Percentiles rank a stretch among this genome's conserved stretches.
These are phyloP conservation scores for Cebus imitator DNA, from an alignment of 2,113 vertebrate genomes.

Conservation along the genomic window DNA sequence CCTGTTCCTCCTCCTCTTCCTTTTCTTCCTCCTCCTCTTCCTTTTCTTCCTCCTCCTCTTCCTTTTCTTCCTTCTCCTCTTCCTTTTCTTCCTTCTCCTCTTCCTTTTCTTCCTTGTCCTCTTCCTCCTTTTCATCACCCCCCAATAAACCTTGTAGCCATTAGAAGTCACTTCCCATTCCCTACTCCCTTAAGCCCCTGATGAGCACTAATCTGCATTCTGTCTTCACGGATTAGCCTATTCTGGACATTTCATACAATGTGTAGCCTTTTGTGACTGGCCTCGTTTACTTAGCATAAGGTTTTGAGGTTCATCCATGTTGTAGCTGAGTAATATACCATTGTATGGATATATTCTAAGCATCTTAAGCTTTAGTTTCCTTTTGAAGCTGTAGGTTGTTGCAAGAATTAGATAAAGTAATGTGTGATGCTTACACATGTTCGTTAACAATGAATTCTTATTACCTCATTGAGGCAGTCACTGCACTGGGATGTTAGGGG, in stretches of 20 bases:
- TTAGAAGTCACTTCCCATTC: not conserved
- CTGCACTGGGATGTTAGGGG: not conserved
- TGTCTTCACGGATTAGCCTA: not conserved
- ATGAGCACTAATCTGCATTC: not conserved
- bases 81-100: not conserved
- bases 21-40: no score
- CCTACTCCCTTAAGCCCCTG: not conserved
- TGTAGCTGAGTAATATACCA: not conserved
- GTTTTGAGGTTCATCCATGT: not conserved
- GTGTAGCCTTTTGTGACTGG: not conserved
- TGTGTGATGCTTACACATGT: not conserved
- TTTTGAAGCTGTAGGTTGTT: not conserved
- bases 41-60: no score
- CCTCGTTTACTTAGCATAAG: not conserved
- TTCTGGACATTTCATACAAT: not conserved
- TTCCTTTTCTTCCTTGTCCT: not conserved
- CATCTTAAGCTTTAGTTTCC: not conserved
- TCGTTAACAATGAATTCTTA: not conserved
- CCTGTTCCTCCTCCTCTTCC: no score
- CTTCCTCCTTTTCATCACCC: not conserved
- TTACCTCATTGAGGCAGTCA: not conserved
- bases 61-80: no score
- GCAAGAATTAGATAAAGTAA: not conserved
- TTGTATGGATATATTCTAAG: not conserved
- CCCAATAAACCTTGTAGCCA: not conserved